These are phyloP conservation scores for Blennius ocellaris DNA, from an alignment of 2,113 vertebrate genomes.

Conservation along the genomic window DNA sequence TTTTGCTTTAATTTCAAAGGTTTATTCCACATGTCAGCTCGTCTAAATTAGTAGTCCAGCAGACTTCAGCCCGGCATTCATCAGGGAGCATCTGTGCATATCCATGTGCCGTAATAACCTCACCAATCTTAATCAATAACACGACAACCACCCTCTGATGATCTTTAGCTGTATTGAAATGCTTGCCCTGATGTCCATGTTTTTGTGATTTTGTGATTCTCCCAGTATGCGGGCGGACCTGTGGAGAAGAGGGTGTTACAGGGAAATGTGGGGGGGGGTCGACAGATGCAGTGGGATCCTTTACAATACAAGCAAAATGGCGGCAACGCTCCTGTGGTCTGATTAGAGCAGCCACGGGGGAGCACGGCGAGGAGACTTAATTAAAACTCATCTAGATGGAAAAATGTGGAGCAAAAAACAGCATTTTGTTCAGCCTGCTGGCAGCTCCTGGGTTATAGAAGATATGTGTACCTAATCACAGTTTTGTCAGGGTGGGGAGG, in stretches of 20 bases:
- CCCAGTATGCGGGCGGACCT: slow-evolving; percentile 26
- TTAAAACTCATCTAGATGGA: slow-evolving; percentile 84
- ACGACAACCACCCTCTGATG: slow-evolving; percentile 64
- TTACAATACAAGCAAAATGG: slow-evolving; percentile 52
- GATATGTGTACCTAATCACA: slow-evolving; percentile 59
- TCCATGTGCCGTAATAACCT: slow-evolving; percentile 63
- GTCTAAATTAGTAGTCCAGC: slow-evolving; percentile 29
- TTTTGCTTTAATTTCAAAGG: background rate
- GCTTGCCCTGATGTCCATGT: slow-evolving; percentile 21
- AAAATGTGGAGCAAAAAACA: slow-evolving; percentile 57
- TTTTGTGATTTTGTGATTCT: slow-evolving; percentile 42
- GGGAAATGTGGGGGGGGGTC: slow-evolving; percentile 26
- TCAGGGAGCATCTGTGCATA: slow-evolving; percentile 68
- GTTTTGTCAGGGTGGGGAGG: background rate
- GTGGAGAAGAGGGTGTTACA: slow-evolving; percentile 41
- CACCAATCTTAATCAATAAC: slow-evolving; percentile 74
- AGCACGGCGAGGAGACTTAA: slow-evolving; percentile 74
- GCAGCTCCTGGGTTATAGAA: slow-evolving; percentile 53
- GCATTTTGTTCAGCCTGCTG: slow-evolving; percentile 61
- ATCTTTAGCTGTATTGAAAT: slow-evolving; percentile 42
- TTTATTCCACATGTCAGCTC: slow-evolving; percentile 23
- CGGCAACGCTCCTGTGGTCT: slow-evolving; percentile 68
- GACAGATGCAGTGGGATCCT: slow-evolving; percentile 60
- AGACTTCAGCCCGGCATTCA: slow-evolving; percentile 44
- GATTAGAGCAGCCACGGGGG: slow-evolving; percentile 76